These are phyloP conservation scores for Torymus auratus DNA, from an alignment of 2,888 invertebrate genomes.

Conservation along the genomic window DNA sequence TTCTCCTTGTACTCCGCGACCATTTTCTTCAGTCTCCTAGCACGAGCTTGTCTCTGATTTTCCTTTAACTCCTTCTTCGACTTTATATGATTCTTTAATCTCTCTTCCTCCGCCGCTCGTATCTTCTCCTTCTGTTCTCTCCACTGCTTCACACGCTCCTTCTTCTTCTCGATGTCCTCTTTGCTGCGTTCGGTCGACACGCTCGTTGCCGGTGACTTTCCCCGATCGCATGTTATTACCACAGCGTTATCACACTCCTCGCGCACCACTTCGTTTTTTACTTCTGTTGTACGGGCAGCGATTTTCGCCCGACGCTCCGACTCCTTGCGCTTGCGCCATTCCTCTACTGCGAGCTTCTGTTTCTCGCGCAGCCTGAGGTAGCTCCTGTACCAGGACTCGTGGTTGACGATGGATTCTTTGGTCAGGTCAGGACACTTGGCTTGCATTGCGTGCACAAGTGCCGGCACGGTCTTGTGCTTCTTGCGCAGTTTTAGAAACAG, in stretches of 20 bases:
- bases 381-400: conserved; percentile 78
- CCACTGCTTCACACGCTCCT: conserved; percentile 69
- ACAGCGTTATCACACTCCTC: too few species aligned
- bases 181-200: conserved; percentile 15
- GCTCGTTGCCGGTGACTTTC: too few species aligned
- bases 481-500: conserved; percentile 69
- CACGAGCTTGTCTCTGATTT: conserved; percentile 61
- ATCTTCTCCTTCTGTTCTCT: conserved; percentile 66
- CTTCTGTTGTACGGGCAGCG: too few species aligned
- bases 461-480: conserved; percentile 64
- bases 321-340: conserved; percentile 75
- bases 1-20: conserved; percentile 61
- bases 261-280: not conserved
- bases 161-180: conserved; percentile 60
- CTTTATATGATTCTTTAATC: conserved; percentile 57
- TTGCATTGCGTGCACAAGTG: conserved; percentile 67
- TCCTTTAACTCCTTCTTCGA: conserved; percentile 62
- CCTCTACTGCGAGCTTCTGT: conserved; percentile 74
- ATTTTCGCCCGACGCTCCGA: conserved; percentile 2
- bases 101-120: conserved; percentile 64
- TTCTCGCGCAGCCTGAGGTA: conserved; percentile 76
- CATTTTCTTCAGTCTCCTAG: conserved; percentile 56
- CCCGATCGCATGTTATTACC: too few species aligned
- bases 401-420: conserved; percentile 74
- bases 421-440: conserved; percentile 71